A percentile compares a stretch with the other conserved stretches of the same genome.
These are phyloP conservation scores for Stegastes partitus DNA, from an alignment of 2,113 vertebrate genomes.

Conservation along the genomic window DNA sequence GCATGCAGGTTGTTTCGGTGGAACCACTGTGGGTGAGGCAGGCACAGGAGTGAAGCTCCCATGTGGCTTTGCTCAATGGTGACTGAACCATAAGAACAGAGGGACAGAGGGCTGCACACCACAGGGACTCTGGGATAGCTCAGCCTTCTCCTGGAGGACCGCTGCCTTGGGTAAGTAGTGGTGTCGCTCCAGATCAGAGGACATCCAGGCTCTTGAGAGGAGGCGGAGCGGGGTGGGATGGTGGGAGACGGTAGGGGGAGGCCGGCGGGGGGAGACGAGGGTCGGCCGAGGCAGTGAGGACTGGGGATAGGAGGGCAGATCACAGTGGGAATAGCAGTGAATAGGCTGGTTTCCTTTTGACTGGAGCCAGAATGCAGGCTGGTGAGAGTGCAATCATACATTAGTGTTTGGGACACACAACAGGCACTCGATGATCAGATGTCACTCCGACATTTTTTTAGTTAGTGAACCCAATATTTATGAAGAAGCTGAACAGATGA, in stretches of 20 bases:
- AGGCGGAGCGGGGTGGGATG: conserved; percentile 32
- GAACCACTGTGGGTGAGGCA: conserved; percentile 39
- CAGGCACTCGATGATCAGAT: conserved; percentile 24
- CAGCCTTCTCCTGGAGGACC: conserved; percentile 67
- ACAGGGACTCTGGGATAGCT: conserved; percentile 73
- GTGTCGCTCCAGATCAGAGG: conserved; percentile 76
- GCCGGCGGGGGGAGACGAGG: conserved; percentile 45
- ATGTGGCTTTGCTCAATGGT: conserved; percentile 72
- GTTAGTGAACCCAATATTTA: too few relatives aligned
- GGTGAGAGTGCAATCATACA: background rate
- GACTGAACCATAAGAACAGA: conserved; percentile 79
- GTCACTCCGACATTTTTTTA: conserved; percentile 5
- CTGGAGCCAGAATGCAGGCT: conserved; percentile 11
- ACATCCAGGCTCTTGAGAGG: conserved; percentile 57
- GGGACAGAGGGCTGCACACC: conserved; percentile 75
- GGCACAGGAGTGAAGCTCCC: conserved; percentile 66
- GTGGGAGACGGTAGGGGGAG: conserved; percentile 23
- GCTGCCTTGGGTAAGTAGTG: conserved; percentile 66
- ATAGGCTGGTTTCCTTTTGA: conserved; percentile 36
- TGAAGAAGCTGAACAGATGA: too few relatives aligned
- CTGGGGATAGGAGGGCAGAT: conserved; percentile 55
- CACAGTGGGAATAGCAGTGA: conserved; percentile 61
- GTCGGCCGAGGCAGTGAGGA: conserved; percentile 28
- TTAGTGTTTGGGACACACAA: background rate
- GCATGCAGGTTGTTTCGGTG: conserved; percentile 11